Conservation (phyloP, 2,888 invertebrate genomes). For the Phortica magna region DNA sequence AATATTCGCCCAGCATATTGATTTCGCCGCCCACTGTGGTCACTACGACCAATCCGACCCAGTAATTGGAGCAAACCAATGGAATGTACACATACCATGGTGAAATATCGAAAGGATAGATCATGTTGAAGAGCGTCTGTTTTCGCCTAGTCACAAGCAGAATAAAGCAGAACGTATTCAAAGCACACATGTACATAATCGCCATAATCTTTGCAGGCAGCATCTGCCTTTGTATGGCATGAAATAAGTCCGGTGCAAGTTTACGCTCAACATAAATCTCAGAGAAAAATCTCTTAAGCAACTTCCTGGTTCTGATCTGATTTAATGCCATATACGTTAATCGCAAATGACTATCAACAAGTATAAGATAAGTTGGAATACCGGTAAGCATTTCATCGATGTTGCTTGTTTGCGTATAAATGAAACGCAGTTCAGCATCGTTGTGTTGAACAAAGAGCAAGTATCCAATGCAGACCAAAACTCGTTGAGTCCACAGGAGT, state of each 20-base stretch:
- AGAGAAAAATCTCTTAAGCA: slow-evolving; percentile 63
- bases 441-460: slow-evolving; percentile 55
- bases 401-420: slow-evolving; percentile 53
- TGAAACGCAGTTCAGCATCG: slow-evolving; percentile 63
- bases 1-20: slow-evolving; percentile 67
- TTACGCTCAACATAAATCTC: slow-evolving; percentile 61
- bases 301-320: slow-evolving; percentile 54
- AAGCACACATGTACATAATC: slow-evolving; percentile 47
- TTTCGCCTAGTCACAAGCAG: slow-evolving; percentile 55
- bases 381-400: slow-evolving; percentile 66
- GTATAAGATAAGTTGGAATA: slow-evolving; percentile 61
- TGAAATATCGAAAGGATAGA: slow-evolving; percentile 62
- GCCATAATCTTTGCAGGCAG: slow-evolving; percentile 60
- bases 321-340: slow-evolving; percentile 59
- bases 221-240: slow-evolving; percentile 58
- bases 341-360: slow-evolving; percentile 63
- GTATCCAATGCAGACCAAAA: background rate
- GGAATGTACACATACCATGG: slow-evolving; percentile 54
- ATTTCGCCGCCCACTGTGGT: slow-evolving; percentile 65
- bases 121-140: slow-evolving; percentile 64
- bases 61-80: slow-evolving; percentile 54
- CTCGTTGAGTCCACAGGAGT: background rate
- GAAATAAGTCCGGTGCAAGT: slow-evolving; percentile 45
- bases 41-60: slow-evolving; percentile 60
- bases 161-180: slow-evolving; percentile 48